Base-by-base conservation (phyloP, 92 coral and sea anemone species). In the Porites divaricata region DNA sequence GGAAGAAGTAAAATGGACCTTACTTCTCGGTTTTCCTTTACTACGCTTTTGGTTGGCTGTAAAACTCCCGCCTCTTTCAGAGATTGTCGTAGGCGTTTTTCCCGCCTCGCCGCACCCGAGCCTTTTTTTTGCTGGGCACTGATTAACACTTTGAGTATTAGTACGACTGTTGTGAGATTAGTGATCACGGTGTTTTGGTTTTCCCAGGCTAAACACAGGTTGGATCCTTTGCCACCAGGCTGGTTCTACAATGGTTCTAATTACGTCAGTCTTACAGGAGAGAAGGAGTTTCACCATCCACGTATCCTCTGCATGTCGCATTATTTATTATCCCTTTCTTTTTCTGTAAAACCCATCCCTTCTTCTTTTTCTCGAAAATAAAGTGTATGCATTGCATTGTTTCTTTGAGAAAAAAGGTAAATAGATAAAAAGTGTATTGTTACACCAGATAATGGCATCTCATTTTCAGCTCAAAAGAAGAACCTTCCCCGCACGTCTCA, bases 241-340 rank as follows among this genome's bases (percentile, higher is more conserved):
- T 94, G 98, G 98, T 94, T 92, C 56, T 94, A 94, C 88, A 94
- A 85, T 83, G 98, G 98, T 54, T 86, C 78, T 26, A 81, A 88
- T 35, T 94, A 92, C 65, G 98, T 94, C 67, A 89, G 95, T 74
- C 82, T 94, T 49, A 87, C 93, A 53, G 98, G 98, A 26, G 95
- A 92, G 52, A 94, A 94, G 81, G 63, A 88, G 50, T 81, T 64
- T 67, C 84, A 88, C 62, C 98, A 94, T 87, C 98, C 98, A 24
- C 54, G 98, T 94, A 94, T 94, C 98, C 98, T 94, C 11, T 68
- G 48, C 23, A 19, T 9, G 12, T 12, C 22, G 26, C 20, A 6
- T 19, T 66, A 16, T 22, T 26, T 14, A 68, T 21, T 50, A 53
- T 73, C 11, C 20, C 17, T 16, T 61, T 61, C 65, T 61, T 21